Evolutionary conservation across 2,113 vertebrate genomes (phyloP), one percentile per base, ranked within the genome.

Genomic region (Dicaeum eximium): DNA sequence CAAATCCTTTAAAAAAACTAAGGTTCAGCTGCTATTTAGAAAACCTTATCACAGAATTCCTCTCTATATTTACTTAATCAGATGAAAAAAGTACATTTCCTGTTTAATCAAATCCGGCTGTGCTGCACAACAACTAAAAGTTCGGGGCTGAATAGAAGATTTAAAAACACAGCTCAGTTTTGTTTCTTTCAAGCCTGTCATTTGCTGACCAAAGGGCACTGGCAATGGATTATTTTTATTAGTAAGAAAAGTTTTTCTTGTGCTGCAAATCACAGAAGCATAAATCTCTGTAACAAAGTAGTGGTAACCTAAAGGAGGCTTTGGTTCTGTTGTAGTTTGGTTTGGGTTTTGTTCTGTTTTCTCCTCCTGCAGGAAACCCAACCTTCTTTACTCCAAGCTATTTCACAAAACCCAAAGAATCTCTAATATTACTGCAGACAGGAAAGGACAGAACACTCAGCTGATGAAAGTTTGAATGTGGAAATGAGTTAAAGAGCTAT

Each of bases 171-270:
- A 33, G 72, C 60, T 90, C 86, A 73, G 71, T 86, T 92, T 92
- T 94, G 66, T 73, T 95, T 82, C 56, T 80, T 80, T 62, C 87
- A 86, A 94, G 64, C 60, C 70, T 82, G 73, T 87, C 78, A 80
- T 61, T 94, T 78, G 81, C 90, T 93, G 95, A 88, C 90, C 96
- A 95, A 97, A 93, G 90, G 93, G 94, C 95, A 92, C 4, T 33
- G 82, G 84, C 79, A 90, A 28, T 61, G 93, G 93, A 86, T 95
- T 97, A 96, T 83, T 95, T 94, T 86, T 92, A 64, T 71, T 88
- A 78, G 40, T 53, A 86, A 88, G 67, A 83, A 28, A 82, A 90
- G 80, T 53, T 88, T 88, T 83, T 93, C 60, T 80, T 35, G 56
- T 62, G 53, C 69, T 88, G 44, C 65, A 92, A 86, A 86, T 88